phyloP scores from a whole-genome alignment of 2,797 vertebrate species.

The Eutrigla gurnardus region DNA sequence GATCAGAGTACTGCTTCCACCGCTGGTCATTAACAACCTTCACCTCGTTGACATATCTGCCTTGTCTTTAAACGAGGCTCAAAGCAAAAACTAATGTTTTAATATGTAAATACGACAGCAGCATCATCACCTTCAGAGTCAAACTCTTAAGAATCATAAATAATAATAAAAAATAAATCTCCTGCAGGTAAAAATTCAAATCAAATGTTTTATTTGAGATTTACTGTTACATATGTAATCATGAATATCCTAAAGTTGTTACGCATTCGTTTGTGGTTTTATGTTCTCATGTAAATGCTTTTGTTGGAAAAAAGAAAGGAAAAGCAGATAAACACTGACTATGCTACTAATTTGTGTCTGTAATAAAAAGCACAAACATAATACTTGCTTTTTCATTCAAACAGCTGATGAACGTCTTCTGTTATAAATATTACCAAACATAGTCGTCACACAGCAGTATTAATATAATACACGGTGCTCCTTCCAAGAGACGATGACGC shows the following conservation, averaged over 20 bases:
- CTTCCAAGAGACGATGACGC: slow-evolving; percentile 63
- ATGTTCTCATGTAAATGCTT: slow-evolving; percentile 67
- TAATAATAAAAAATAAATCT: not conserved
- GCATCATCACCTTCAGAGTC: not conserved
- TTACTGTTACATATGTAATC: slow-evolving; percentile 83
- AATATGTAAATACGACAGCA: too few relatives aligned
- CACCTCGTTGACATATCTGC: not conserved
- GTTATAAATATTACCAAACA: slow-evolving; percentile 83
- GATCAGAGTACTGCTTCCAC: not conserved
- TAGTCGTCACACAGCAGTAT: slow-evolving; percentile 82
- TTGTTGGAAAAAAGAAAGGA: slow-evolving; percentile 57
- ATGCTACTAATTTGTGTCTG: slow-evolving; percentile 84
- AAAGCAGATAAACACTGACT: slow-evolving; percentile 79
- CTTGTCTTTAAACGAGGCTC: slow-evolving; percentile 21
- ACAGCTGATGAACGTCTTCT: slow-evolving; percentile 72
- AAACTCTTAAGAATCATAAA: not conserved
- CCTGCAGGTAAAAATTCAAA: slow-evolving; percentile 46
- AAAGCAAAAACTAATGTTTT: not conserved
- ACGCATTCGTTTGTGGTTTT: slow-evolving; percentile 67
- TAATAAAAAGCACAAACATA: slow-evolving; percentile 78
- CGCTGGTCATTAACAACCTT: not conserved
- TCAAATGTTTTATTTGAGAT: slow-evolving; percentile 82
- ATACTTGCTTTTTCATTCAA: slow-evolving; percentile 76
- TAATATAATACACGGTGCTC: slow-evolving; percentile 85
- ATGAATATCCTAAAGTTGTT: slow-evolving; percentile 75